Percentiles rank a stretch among this genome's conserved stretches.
These are phyloP conservation scores for Eulemur macaco DNA, from an alignment of 2,113 vertebrate species.

Conservation along the genomic window DNA sequence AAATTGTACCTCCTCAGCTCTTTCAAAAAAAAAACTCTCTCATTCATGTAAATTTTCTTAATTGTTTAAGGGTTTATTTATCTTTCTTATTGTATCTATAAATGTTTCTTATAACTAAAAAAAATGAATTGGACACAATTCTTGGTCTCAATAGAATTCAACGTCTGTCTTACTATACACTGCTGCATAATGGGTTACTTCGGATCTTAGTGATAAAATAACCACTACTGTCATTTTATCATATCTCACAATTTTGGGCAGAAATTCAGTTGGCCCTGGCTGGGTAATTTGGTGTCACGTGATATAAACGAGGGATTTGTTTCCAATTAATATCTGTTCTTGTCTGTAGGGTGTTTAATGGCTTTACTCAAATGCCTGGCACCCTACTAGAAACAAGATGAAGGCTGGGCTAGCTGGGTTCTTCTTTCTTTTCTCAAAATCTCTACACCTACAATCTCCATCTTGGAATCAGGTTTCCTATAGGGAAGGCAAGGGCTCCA, in stretches of 20 bases:
- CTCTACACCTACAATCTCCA: not conserved
- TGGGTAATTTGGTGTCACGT: not conserved
- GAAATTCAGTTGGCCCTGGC: not conserved
- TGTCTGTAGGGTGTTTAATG: not conserved
- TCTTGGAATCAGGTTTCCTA: not conserved
- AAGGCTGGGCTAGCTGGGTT: fast-evolving
- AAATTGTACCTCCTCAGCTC: not conserved
- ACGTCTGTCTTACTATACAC: not conserved
- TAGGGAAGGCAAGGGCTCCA: not conserved
- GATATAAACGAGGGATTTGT: not conserved
- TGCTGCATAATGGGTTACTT: not conserved
- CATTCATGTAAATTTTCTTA: not conserved
- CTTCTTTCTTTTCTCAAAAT: not conserved
- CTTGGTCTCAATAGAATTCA: not conserved
- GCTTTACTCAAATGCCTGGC: not conserved
- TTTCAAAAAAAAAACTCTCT: not conserved
- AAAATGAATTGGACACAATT: not conserved
- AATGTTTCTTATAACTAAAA: not conserved
- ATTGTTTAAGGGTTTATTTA: not conserved
- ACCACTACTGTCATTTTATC: not conserved
- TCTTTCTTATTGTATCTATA: not conserved
- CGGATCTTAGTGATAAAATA: not conserved
- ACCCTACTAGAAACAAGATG: not conserved
- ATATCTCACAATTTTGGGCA: not conserved
- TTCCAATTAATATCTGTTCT: not conserved